A percentile compares a stretch with the other conserved stretches of the same genome.
phyloP scores from a whole-genome alignment of 2,888 invertebrate species.

The Ornithoptera alexandrae region DNA sequence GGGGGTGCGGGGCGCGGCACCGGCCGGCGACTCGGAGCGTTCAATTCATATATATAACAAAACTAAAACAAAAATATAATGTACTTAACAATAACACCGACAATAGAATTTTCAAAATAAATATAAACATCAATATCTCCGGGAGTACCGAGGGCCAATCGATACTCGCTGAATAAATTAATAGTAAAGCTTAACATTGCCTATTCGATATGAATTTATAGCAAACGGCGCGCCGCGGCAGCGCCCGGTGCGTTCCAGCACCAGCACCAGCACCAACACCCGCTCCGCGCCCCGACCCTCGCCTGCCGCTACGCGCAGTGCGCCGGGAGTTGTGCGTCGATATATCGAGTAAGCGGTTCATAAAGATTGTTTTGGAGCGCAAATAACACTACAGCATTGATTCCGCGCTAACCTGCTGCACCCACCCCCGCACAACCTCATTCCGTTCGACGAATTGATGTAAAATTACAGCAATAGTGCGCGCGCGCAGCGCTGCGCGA shows the following conservation, averaged over 20 bases:
- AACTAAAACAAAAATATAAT: slow-evolving; percentile 31
- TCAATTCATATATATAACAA: slow-evolving; percentile 34
- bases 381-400: no score
- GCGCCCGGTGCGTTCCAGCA: neutral
- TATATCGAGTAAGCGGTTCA: no score
- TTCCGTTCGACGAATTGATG: no score
- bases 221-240: neutral
- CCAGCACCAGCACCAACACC: neutral
- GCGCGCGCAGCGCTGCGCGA: no score
- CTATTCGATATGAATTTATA: neutral
- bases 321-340: neutral
- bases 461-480: no score
- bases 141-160: slow-evolving; percentile 42
- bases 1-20: neutral
- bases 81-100: slow-evolving; percentile 32
- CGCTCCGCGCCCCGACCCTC: neutral
- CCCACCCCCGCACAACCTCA: no score
- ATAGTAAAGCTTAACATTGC: slow-evolving; percentile 35
- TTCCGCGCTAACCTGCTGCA: no score
- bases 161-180: slow-evolving; percentile 39
- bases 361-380: no score
- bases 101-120: slow-evolving; percentile 27
- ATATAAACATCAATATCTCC: slow-evolving; percentile 35
- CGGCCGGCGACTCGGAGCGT: neutral
- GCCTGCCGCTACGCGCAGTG: neutral